Percentiles rank a stretch among this genome's conserved stretches.
Evolutionary conservation across 2,797 vertebrate species (phyloP).

Genomic region (Heterohyrax brucei): DNA sequence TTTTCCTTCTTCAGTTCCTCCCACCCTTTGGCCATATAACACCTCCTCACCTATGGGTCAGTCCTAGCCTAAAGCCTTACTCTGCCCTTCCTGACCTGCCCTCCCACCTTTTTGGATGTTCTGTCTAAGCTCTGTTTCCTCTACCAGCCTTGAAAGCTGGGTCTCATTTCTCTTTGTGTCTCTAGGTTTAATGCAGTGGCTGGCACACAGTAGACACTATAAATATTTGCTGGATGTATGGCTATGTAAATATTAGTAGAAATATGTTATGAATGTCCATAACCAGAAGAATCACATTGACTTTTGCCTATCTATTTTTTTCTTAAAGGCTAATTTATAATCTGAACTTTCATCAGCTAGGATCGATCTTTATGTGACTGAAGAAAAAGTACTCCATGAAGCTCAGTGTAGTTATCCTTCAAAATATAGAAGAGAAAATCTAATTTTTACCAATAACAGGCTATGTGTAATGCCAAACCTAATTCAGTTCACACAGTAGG

Average conservation of each 20-base stretch:
- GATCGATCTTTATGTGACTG: conserved; percentile 9
- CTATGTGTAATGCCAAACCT: background rate
- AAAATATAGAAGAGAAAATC: conserved; percentile 10
- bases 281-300: conserved; percentile 10
- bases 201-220: background rate
- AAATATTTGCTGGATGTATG: conserved; percentile 71
- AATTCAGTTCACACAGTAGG: background rate
- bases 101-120: background rate
- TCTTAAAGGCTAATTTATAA: conserved; percentile 48
- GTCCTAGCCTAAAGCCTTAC: background rate
- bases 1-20: background rate
- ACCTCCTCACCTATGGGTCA: background rate
- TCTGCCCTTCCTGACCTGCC: background rate
- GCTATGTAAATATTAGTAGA: conserved; percentile 64
- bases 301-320: background rate
- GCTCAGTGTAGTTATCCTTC: background rate
- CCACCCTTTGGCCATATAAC: fast-evolving
- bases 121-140: background rate
- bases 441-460: background rate
- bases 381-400: background rate
- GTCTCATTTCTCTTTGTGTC: background rate
- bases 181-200: background rate
- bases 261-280: background rate
- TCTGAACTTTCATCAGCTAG: background rate
- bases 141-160: background rate